These are phyloP conservation scores for Polydrusus tereticollis DNA, from an alignment of 2,888 invertebrate species.

Conservation along the genomic window DNA sequence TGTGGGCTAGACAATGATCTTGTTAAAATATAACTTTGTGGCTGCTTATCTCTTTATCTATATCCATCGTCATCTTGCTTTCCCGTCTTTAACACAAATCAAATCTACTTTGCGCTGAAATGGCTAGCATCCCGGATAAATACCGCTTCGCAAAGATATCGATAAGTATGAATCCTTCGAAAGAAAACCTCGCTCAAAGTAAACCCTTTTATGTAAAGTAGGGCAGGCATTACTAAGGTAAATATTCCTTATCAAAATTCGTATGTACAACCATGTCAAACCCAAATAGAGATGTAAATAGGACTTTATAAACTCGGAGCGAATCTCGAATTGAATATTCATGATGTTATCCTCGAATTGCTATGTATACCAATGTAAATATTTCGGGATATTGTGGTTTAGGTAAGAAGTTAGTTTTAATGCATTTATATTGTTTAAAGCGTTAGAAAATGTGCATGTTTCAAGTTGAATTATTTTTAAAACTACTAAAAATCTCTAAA, in stretches of 20 bases:
- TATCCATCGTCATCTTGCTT: no score
- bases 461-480: no score
- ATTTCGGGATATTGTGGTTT: constrained; percentile 23
- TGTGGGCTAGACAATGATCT: no score
- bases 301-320: constrained; percentile 43
- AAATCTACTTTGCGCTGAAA: neutral
- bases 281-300: constrained; percentile 46
- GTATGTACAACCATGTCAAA: constrained; percentile 41
- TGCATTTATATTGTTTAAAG: neutral
- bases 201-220: constrained; percentile 38
- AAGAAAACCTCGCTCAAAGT: neutral
- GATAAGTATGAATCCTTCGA: neutral
- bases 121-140: neutral
- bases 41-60: no score
- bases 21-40: no score
- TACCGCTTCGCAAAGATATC: neutral
- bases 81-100: no score
- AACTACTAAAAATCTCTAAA: no score
- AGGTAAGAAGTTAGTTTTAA: neutral
- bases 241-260: constrained; percentile 47
- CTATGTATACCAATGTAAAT: constrained; percentile 29
- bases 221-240: constrained; percentile 37
- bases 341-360: constrained; percentile 30
- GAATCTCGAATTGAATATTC: constrained; percentile 41
- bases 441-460: no score